Percentiles rank a stretch among this genome's conserved stretches.
Conservation (phyloP, 2,888 invertebrate species). For the Hypsopygia costalis region DNA sequence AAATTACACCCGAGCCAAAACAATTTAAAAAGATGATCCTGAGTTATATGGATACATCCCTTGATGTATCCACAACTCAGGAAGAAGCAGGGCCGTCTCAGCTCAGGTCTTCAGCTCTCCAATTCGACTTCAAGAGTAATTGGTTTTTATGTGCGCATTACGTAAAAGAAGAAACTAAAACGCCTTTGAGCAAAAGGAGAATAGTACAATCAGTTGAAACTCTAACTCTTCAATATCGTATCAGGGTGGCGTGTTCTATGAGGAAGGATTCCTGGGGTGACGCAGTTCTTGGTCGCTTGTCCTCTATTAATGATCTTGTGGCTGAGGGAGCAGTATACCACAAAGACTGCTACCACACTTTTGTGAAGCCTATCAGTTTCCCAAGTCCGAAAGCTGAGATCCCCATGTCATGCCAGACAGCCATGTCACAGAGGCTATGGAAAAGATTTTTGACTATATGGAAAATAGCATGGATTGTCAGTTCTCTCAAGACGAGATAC, state of each 20-base stretch:
- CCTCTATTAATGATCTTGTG: conserved; percentile 11
- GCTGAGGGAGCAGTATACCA: too few relatives aligned
- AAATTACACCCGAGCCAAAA: too few relatives aligned
- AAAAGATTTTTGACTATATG: conserved; percentile 3
- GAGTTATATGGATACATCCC: too few relatives aligned
- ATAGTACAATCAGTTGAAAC: conserved; percentile 4
- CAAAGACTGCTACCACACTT: too few relatives aligned
- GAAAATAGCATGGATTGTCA: not conserved
- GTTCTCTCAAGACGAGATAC: not conserved
- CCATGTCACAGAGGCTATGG: not conserved
- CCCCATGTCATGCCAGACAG: too few relatives aligned
- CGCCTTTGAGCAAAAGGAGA: conserved; percentile 2
- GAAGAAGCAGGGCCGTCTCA: conserved; percentile 1
- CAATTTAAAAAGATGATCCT: too few relatives aligned
- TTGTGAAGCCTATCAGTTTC: too few relatives aligned
- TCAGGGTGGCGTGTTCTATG: conserved; percentile 5
- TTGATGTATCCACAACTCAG: not conserved
- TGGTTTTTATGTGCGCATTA: conserved; percentile 4
- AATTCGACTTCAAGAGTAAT: conserved; percentile 3
- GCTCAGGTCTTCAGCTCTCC: conserved; percentile 1
- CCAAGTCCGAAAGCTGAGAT: too few relatives aligned
- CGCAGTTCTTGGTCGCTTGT: conserved; percentile 4
- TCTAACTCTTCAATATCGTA: conserved; percentile 5
- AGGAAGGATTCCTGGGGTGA: conserved; percentile 7
- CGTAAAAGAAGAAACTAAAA: conserved; percentile 4